A percentile compares a stretch with the other conserved stretches of the same genome.
These are phyloP conservation scores for Syngnathus scovelli DNA, from an alignment of 2,113 vertebrate species.

Conservation along the genomic window DNA sequence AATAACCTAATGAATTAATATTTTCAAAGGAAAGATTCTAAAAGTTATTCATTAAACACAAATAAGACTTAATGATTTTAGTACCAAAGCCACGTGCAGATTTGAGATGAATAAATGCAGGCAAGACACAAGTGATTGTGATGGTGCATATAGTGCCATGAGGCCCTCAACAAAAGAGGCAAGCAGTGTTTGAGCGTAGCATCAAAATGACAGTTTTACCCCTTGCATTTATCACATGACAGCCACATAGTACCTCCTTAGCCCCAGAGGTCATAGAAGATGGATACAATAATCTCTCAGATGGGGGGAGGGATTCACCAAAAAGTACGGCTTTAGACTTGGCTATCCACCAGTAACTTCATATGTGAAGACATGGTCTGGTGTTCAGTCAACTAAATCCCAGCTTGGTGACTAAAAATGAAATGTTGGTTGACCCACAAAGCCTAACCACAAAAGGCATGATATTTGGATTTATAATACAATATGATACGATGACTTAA, in stretches of 20 bases:
- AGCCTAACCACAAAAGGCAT: slow-evolving; percentile 61
- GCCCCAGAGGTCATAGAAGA: slow-evolving; percentile 64
- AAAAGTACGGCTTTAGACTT: slow-evolving; percentile 68
- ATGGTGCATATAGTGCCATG: slow-evolving; percentile 24
- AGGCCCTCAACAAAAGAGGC: slow-evolving; percentile 63
- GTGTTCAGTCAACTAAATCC: slow-evolving; percentile 68
- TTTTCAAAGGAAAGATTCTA: neutral
- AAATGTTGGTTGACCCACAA: slow-evolving; percentile 53
- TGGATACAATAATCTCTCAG: slow-evolving; percentile 58
- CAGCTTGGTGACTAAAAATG: slow-evolving; percentile 61
- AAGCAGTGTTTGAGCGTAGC: slow-evolving; percentile 53
- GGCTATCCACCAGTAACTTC: slow-evolving; percentile 69
- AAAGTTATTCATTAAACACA: neutral
- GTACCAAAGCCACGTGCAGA: neutral
- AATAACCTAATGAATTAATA: neutral
- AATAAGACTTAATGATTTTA: neutral
- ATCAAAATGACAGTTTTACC: slow-evolving; percentile 71
- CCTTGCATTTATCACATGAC: slow-evolving; percentile 66
- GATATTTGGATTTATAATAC: slow-evolving; percentile 61
- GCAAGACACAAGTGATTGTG: neutral
- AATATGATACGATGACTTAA: slow-evolving; percentile 47
- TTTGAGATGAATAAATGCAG: neutral
- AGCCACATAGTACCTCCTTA: slow-evolving; percentile 61
- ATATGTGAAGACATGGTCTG: slow-evolving; percentile 46
- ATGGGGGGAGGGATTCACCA: slow-evolving; percentile 26